These are phyloP conservation scores for Trachelus tabidus DNA, from an alignment of 2,888 invertebrate genomes.

Conservation along the genomic window DNA sequence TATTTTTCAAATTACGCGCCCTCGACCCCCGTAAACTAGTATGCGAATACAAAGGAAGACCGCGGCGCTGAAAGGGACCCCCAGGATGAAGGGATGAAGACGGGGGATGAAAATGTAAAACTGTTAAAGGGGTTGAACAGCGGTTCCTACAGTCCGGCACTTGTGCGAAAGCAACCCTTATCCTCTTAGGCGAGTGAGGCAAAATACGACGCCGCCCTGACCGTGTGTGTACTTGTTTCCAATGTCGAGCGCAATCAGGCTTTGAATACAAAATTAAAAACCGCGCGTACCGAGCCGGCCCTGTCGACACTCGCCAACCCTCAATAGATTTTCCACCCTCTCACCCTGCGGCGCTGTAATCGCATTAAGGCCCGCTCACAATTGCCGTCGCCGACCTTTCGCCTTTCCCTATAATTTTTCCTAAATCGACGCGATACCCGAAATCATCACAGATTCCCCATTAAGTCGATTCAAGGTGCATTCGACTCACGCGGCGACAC, in stretches of 20 bases:
- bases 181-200: constrained; percentile 15
- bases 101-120: background rate
- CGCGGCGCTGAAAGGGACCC: constrained; percentile 9
- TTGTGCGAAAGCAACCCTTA: background rate
- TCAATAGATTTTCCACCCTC: background rate
- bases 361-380: background rate
- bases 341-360: background rate
- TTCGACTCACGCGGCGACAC: background rate
- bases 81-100: background rate
- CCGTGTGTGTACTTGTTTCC: background rate
- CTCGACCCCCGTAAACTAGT: background rate
- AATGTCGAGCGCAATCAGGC: constrained; percentile 39
- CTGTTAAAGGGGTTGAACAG: background rate
- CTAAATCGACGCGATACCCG: background rate
- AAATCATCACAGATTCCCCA: background rate
- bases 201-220: constrained; percentile 13
- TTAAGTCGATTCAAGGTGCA: background rate
- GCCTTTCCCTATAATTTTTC: background rate
- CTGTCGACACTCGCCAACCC: background rate
- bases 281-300: constrained; percentile 20
- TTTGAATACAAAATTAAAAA: constrained; percentile 49
- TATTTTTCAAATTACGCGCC: background rate
- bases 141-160: background rate
- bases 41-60: background rate
- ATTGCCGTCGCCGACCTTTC: background rate